A percentile compares a stretch with the other conserved stretches of the same genome.
phyloP scores from a whole-genome alignment of 2,888 invertebrate genomes.

The Hirtodrosophila histrioides region DNA sequence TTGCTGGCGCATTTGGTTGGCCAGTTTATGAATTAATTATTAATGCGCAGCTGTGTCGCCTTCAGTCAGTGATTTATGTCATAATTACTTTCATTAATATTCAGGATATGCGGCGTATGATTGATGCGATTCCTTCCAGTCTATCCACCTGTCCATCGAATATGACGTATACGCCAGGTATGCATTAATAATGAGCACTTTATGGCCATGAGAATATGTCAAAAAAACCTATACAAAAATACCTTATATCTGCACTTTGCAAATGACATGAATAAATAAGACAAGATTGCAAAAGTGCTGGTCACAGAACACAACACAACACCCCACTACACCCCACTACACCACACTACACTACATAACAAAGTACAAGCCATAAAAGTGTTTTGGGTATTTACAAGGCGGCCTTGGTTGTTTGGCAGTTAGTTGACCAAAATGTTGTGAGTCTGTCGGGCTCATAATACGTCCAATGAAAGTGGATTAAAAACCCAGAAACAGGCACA shows the following conservation, averaged over 20 bases:
- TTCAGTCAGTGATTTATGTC: conserved; percentile 51
- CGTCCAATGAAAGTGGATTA: conserved; percentile 74
- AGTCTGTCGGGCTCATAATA: conserved; percentile 36
- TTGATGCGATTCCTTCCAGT: conserved; percentile 37
- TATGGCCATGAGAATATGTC: conserved; percentile 15
- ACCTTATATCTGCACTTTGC: conserved; percentile 21
- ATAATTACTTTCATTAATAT: conserved; percentile 60
- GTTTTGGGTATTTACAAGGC: conserved; percentile 49
- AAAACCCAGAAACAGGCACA: conserved; percentile 16
- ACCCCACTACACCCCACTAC: neutral
- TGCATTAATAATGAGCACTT: conserved; percentile 49
- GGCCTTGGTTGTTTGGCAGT: conserved; percentile 25
- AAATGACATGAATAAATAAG: conserved; percentile 42
- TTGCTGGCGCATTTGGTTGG: conserved; percentile 16
- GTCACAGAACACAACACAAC: conserved; percentile 2
- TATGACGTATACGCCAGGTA: conserved; percentile 40
- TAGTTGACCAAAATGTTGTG: conserved; percentile 25
- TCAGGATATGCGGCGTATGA: conserved; percentile 65
- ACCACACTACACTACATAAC: conserved; percentile 8
- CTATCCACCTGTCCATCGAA: too few species aligned
- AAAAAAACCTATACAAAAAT: conserved; percentile 13
- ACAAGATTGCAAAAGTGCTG: conserved; percentile 26
- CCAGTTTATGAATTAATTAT: conserved; percentile 53
- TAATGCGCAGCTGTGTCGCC: conserved; percentile 25
- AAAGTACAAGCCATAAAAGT: conserved; percentile 69